Conservation (phyloP, 2,113 vertebrate genomes). For the Silurus meridionalis region DNA sequence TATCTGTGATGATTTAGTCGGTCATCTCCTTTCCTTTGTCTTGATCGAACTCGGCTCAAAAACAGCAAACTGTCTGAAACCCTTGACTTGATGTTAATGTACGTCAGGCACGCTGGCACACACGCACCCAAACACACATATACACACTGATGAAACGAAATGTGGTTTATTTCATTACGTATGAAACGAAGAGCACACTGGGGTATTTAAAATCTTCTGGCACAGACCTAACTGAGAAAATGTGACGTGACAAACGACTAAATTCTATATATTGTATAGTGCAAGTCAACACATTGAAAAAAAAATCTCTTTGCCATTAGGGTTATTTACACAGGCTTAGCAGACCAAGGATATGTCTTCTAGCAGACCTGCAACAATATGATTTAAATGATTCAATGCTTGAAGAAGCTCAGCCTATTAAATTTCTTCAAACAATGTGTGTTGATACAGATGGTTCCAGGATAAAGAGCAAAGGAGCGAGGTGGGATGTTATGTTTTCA, state of each 20-base stretch:
- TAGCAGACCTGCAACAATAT: background rate
- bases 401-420: background rate
- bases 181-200: background rate
- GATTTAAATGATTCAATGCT: constrained; percentile 23
- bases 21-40: background rate
- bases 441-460: constrained; percentile 41
- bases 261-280: background rate
- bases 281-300: background rate
- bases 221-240: background rate
- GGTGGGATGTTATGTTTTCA: background rate
- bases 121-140: background rate
- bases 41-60: background rate
- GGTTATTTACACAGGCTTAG: background rate
- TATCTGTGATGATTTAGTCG: background rate
- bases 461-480: background rate
- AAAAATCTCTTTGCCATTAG: background rate
- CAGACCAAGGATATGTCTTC: background rate
- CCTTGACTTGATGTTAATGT: constrained; percentile 6
- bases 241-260: background rate
- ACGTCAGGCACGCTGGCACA: background rate
- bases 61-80: constrained; percentile 15
- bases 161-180: constrained; percentile 24
- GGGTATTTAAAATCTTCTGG: background rate
- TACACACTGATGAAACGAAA: background rate
- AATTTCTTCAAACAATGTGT: constrained; percentile 13